Evolutionary conservation across 1,140 invertebrate genomes (phyloP).

Genomic region (Ridgeia piscesae): DNA sequence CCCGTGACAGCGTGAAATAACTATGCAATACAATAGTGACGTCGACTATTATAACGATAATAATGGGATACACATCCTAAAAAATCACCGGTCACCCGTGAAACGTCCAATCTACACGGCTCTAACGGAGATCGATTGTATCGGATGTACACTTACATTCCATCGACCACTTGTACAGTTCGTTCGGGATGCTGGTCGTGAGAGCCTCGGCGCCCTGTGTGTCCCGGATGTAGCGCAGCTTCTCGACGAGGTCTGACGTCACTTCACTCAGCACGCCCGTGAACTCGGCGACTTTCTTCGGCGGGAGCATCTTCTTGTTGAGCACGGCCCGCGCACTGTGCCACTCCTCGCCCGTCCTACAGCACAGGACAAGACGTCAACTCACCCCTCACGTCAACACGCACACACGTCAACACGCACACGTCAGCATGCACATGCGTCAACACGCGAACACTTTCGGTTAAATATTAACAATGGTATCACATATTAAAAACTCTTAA

Average conservation of each 20-base stretch:
- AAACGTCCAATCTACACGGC: too few species aligned
- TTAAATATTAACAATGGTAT: too few species aligned
- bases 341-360: slow-evolving; percentile 29
- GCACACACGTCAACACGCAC: background rate
- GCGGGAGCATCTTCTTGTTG: slow-evolving; percentile 23
- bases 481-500: too few species aligned
- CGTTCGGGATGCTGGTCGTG: slow-evolving; percentile 20
- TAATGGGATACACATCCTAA: too few species aligned
- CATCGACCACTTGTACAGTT: slow-evolving; percentile 28
- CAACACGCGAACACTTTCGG: too few species aligned
- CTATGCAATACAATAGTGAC: too few species aligned
- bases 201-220: slow-evolving; percentile 6
- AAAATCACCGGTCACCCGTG: too few species aligned
- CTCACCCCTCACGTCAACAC: background rate
- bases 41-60: too few species aligned
- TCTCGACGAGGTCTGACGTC: slow-evolving; percentile 20
- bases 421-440: background rate
- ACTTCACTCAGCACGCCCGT: slow-evolving; percentile 24
- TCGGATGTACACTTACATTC: slow-evolving; percentile 22
- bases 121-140: background rate
- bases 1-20: background rate
- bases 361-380: too few species aligned
- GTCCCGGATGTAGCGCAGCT: slow-evolving; percentile 18
- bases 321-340: slow-evolving; percentile 14
- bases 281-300: slow-evolving; percentile 7